Evolutionary conservation across 2,797 vertebrate species (phyloP).

Genomic region (Alosa sapidissima): DNA sequence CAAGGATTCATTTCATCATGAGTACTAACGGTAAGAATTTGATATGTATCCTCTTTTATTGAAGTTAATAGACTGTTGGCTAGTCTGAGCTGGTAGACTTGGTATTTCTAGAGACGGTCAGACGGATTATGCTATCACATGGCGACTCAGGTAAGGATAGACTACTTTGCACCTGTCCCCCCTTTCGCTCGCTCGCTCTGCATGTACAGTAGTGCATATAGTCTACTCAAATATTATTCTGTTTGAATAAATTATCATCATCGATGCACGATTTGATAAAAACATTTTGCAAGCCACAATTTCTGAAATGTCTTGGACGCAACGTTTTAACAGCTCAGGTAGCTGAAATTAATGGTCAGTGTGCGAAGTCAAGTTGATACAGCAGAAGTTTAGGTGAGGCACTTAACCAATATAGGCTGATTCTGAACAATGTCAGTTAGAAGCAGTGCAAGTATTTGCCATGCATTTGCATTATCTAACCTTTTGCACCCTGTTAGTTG

Average conservation of each 20-base stretch:
- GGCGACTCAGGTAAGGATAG: constrained; percentile 14
- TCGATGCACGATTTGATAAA: neutral
- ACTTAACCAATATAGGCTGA: neutral
- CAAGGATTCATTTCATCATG: constrained; percentile 35
- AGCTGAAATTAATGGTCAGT: neutral
- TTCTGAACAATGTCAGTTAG: neutral
- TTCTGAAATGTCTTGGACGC: neutral
- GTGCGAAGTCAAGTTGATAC: neutral
- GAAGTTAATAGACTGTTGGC: neutral
- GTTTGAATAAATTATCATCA: neutral
- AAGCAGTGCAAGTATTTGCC: neutral
- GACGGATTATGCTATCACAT: constrained; percentile 15
- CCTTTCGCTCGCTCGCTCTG: neutral
- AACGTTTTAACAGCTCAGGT: neutral
- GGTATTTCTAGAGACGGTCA: constrained; percentile 10
- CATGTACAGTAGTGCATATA: neutral
- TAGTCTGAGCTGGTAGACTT: neutral
- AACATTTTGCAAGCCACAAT: neutral
- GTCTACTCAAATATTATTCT: neutral
- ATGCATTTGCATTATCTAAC: neutral
- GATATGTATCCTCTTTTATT: neutral
- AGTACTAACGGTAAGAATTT: constrained; percentile 41
- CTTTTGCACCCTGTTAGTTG: neutral
- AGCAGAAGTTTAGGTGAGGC: neutral
- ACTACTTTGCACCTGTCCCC: constrained; percentile 12